Evolutionary conservation across 2,888 invertebrate genomes (phyloP).

Genomic region (Acleris emargana): DNA sequence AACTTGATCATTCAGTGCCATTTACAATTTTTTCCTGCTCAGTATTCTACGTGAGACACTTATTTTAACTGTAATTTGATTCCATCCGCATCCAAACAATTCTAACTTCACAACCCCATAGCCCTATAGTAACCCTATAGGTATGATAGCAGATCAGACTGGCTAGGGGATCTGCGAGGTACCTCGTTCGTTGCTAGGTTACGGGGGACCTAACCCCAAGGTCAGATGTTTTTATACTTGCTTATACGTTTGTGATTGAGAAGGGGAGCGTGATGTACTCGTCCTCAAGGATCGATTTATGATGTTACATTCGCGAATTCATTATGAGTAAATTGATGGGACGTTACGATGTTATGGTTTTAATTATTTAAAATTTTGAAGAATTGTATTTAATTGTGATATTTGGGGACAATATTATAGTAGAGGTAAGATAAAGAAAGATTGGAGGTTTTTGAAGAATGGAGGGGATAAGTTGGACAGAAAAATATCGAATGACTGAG

Average conservation of each 20-base stretch:
- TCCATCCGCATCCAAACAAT: conserved; percentile 40
- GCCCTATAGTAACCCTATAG: conserved; percentile 69
- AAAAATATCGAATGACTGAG: too few species aligned
- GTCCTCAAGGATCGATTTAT: conserved; percentile 57
- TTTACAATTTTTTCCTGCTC: too few species aligned
- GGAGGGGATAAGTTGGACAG: too few species aligned
- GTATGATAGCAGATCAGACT: conserved; percentile 74
- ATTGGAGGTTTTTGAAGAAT: too few species aligned
- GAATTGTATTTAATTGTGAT: background rate
- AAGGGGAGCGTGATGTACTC: conserved; percentile 56
- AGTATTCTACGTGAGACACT: too few species aligned
- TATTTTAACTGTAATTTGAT: background rate
- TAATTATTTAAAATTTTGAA: background rate
- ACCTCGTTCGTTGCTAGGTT: conserved; percentile 78
- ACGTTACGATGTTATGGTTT: conserved; percentile 6
- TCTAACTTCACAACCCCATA: conserved; percentile 57
- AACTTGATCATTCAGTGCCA: too few species aligned
- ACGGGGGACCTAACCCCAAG: conserved; percentile 75
- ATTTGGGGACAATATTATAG: too few species aligned
- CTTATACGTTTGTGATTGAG: conserved; percentile 61
- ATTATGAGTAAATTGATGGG: conserved; percentile 41
- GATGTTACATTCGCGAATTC: conserved; percentile 48
- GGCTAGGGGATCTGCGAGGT: conserved; percentile 72
- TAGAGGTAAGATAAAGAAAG: too few species aligned
- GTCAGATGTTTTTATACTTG: conserved; percentile 71